Conservation (phyloP, 2,113 vertebrate genomes). For the Nothobranchius kuhntae region DNA sequence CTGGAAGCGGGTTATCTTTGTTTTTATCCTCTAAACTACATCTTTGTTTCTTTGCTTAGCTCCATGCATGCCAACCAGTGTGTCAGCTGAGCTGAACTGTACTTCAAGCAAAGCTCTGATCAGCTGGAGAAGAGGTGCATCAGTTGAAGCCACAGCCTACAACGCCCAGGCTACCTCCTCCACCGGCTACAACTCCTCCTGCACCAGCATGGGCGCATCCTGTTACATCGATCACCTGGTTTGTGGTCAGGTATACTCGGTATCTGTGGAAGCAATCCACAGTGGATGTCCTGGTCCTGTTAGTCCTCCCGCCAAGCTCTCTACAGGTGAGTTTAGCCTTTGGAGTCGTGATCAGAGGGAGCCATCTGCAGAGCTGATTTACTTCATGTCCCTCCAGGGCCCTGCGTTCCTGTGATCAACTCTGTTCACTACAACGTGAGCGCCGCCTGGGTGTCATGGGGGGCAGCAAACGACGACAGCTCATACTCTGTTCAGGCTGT, state of each 20-base stretch:
- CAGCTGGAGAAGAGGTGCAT: slow-evolving; percentile 53
- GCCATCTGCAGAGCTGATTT: neutral
- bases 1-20: no score
- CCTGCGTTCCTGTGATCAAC: slow-evolving; percentile 62
- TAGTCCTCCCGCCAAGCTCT: slow-evolving; percentile 37
- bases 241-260: slow-evolving; percentile 68
- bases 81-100: slow-evolving; percentile 62
- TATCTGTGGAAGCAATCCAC: slow-evolving; percentile 55
- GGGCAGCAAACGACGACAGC: slow-evolving; percentile 35
- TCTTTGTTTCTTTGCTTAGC: slow-evolving; percentile 36
- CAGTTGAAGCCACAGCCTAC: slow-evolving; percentile 52
- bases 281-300: slow-evolving; percentile 58
- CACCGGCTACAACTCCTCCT: slow-evolving; percentile 50
- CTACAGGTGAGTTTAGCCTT: slow-evolving; percentile 51
- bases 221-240: slow-evolving; percentile 59
- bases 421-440: slow-evolving; percentile 50
- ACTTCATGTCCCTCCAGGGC: slow-evolving; percentile 49
- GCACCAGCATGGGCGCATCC: slow-evolving; percentile 43
- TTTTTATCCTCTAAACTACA: no score
- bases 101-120: slow-evolving; percentile 39
- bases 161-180: slow-evolving; percentile 44
- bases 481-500: slow-evolving; percentile 64
- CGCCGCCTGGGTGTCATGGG: slow-evolving; percentile 57
- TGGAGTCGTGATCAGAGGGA: neutral
- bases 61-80: slow-evolving; percentile 66